These are phyloP conservation scores for Oncopeltus fasciatus DNA, from an alignment of 1,140 invertebrate species.

Conservation along the genomic window DNA sequence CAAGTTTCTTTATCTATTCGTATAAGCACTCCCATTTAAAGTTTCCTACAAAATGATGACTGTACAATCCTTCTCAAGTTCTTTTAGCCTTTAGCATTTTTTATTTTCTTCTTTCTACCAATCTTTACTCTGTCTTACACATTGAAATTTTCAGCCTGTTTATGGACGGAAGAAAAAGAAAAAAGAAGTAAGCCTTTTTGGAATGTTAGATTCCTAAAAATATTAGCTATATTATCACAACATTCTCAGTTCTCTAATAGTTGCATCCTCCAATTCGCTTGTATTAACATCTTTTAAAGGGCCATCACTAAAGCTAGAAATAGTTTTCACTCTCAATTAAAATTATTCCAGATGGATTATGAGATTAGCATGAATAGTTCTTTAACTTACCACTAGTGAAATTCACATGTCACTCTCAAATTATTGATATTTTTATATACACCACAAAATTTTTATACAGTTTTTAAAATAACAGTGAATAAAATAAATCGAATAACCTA, in stretches of 20 bases:
- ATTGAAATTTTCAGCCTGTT: constrained; percentile 49
- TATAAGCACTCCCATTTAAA: no score
- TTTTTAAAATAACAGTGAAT: no score
- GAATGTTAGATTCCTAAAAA: constrained; percentile 16
- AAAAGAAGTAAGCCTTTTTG: constrained; percentile 73
- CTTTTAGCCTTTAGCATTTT: not conserved
- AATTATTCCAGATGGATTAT: not conserved
- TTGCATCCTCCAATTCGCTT: constrained; percentile 13
- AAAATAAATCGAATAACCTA: no score
- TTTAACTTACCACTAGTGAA: not conserved
- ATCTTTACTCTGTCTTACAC: constrained; percentile 32
- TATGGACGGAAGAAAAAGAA: constrained; percentile 88
- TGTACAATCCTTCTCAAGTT: not conserved
- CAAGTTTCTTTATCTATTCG: no score
- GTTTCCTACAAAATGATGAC: no score
- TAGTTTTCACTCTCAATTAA: not conserved
- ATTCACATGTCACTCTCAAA: no score
- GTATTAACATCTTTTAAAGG: constrained; percentile 1
- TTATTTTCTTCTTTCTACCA: constrained; percentile 29
- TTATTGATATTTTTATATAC: no score
- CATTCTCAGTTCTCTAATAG: constrained; percentile 13
- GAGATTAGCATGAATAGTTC: not conserved
- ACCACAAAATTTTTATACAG: no score
- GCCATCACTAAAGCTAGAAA: constrained; percentile 1
- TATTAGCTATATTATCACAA: constrained; percentile 7